Evolutionary conservation across 2,113 vertebrate genomes (phyloP).

Genomic region (Philantomba maxwellii): DNA sequence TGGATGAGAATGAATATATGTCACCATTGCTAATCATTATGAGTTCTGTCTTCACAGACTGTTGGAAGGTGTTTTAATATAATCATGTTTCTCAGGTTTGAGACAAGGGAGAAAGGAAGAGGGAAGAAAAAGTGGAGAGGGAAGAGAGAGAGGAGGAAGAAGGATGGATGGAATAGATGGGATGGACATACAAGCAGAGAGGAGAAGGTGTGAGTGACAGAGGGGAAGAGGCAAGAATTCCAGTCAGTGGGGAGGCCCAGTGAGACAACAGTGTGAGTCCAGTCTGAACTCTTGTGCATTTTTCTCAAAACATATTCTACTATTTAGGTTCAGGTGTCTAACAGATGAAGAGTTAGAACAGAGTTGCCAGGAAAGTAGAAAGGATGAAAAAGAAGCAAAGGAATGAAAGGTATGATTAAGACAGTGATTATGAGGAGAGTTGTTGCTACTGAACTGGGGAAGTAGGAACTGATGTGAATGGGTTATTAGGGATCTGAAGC

Average conservation of each 20-base stretch:
- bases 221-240: background rate
- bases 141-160: no score
- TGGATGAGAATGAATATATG: background rate
- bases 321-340: background rate
- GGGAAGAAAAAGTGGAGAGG: background rate
- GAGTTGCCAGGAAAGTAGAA: background rate
- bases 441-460: background rate
- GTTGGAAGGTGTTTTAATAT: background rate
- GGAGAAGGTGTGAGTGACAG: background rate
- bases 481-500: background rate
- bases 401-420: background rate
- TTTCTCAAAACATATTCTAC: background rate
- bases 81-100: background rate
- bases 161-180: background rate
- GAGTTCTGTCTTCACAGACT: background rate
- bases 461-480: background rate
- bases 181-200: background rate
- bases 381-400: background rate
- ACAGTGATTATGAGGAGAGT: background rate
- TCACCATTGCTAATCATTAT: background rate
- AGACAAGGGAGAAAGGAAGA: background rate
- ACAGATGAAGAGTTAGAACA: background rate
- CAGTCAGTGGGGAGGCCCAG: background rate
- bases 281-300: no score
- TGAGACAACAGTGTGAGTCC: background rate